Evolutionary conservation across 2,888 invertebrate species (phyloP).

Genomic region (Oligia latruncula): DNA sequence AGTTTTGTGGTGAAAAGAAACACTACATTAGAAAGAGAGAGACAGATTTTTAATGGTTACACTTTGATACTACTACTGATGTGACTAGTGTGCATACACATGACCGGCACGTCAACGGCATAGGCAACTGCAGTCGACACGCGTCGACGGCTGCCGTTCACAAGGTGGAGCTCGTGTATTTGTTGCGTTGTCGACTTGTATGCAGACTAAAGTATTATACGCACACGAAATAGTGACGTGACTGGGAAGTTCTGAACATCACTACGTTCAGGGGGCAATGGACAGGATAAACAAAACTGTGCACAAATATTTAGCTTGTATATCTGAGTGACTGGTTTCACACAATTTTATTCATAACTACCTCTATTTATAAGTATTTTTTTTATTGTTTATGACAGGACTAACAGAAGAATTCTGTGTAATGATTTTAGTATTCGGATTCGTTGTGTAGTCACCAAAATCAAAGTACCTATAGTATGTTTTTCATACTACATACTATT

Average conservation of each 20-base stretch:
- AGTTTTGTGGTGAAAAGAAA: background rate
- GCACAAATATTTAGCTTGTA: conserved; percentile 52
- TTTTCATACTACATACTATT: conserved; percentile 34
- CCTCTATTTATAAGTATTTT: conserved; percentile 76
- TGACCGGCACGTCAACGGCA: no score
- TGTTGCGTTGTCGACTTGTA: background rate
- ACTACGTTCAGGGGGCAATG: conserved; percentile 2
- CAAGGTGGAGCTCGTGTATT: no score
- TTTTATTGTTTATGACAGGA: conserved; percentile 45
- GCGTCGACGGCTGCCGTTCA: no score
- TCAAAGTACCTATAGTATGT: conserved; percentile 62
- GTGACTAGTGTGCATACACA: background rate
- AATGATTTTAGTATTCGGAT: conserved; percentile 62
- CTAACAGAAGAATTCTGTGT: conserved; percentile 19
- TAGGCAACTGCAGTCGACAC: no score
- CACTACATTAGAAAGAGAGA: background rate
- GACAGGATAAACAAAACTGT: conserved; percentile 26
- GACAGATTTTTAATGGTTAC: conserved; percentile 1
- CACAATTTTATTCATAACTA: conserved; percentile 70
- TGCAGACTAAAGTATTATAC: conserved; percentile 1
- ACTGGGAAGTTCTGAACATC: background rate
- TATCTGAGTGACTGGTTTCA: conserved; percentile 70
- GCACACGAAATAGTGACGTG: background rate
- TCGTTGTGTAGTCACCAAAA: conserved; percentile 64
- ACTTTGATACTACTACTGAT: background rate